These are phyloP conservation scores for Rhorus exstirpatorius DNA, from an alignment of 2,888 invertebrate species.

Conservation along the genomic window DNA sequence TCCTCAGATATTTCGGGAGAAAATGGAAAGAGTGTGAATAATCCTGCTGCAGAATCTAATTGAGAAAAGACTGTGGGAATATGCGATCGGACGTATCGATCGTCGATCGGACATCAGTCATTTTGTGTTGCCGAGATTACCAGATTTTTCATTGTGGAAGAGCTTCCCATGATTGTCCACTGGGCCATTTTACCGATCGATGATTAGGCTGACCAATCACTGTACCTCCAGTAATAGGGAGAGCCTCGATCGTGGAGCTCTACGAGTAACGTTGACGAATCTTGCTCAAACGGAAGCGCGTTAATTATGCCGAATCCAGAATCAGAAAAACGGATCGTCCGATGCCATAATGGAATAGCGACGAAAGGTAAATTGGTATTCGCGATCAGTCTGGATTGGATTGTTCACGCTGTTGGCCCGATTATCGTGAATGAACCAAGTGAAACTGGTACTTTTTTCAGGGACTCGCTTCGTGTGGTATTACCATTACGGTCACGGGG, in stretches of 20 bases:
- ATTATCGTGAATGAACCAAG: background rate
- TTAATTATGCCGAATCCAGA: slow-evolving; percentile 66
- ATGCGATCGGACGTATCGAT: background rate
- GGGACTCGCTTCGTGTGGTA: background rate
- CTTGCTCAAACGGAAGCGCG: slow-evolving; percentile 54
- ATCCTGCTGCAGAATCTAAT: background rate
- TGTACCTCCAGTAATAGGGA: background rate
- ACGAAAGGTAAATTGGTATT: slow-evolving; percentile 57
- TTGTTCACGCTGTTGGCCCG: slow-evolving; percentile 23
- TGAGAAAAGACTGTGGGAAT: background rate
- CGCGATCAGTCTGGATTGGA: slow-evolving; percentile 55
- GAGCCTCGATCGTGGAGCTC: background rate
- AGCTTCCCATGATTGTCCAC: background rate
- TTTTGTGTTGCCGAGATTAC: too few relatives aligned
- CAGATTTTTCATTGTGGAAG: too few relatives aligned
- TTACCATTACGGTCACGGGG: background rate
- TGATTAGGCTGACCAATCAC: slow-evolving; percentile 20
- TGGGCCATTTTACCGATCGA: background rate
- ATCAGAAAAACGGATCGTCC: slow-evolving; percentile 48
- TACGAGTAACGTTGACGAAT: slow-evolving; percentile 35
- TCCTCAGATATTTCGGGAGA: too few relatives aligned
- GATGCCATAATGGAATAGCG: slow-evolving; percentile 62
- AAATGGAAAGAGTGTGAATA: too few relatives aligned
- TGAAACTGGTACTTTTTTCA: slow-evolving; percentile 34
- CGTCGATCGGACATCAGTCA: background rate